A percentile compares a stretch with the other conserved stretches of the same genome.
Evolutionary conservation across 1,140 invertebrate species (phyloP).

Genomic region (Orchesella cincta): DNA sequence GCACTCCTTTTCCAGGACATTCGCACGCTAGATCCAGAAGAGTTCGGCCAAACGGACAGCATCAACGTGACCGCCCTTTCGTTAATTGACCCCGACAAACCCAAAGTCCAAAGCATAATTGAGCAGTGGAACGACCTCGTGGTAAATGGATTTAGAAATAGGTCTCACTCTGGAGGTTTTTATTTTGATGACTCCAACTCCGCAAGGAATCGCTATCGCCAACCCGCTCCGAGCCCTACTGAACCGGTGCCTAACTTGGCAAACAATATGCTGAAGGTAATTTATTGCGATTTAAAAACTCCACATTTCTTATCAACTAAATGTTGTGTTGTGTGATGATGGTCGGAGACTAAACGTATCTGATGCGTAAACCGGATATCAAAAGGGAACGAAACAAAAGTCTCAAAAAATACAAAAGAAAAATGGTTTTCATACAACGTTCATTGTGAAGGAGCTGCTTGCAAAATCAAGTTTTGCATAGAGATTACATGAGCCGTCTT

Average conservation of each 20-base stretch:
- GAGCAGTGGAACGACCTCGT: constrained; percentile 40
- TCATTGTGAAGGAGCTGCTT: no score
- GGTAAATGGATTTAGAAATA: constrained; percentile 42
- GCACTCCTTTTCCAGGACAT: constrained; percentile 61
- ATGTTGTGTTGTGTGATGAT: no score
- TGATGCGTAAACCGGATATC: no score
- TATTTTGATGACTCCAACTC: constrained; percentile 33
- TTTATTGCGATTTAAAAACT: no score
- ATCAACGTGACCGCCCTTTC: constrained; percentile 69
- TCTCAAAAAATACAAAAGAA: no score
- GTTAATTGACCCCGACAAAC: constrained; percentile 60
- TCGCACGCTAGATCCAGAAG: constrained; percentile 66
- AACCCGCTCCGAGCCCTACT: constrained; percentile 13
- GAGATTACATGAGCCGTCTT: no score
- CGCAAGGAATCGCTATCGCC: background rate
- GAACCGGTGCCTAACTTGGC: constrained; percentile 32
- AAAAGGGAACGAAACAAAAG: no score
- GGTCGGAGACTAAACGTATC: no score
- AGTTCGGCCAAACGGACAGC: constrained; percentile 66
- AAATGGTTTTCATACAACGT: no score
- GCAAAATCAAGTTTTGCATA: no score
- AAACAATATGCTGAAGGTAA: constrained; percentile 41
- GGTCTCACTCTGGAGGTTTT: constrained; percentile 18
- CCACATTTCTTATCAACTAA: no score
- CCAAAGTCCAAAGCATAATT: constrained; percentile 56